Evolutionary conservation across 2,113 vertebrate genomes (phyloP), one percentile per base, ranked within the genome.

Genomic region (Silurus meridionalis): DNA sequence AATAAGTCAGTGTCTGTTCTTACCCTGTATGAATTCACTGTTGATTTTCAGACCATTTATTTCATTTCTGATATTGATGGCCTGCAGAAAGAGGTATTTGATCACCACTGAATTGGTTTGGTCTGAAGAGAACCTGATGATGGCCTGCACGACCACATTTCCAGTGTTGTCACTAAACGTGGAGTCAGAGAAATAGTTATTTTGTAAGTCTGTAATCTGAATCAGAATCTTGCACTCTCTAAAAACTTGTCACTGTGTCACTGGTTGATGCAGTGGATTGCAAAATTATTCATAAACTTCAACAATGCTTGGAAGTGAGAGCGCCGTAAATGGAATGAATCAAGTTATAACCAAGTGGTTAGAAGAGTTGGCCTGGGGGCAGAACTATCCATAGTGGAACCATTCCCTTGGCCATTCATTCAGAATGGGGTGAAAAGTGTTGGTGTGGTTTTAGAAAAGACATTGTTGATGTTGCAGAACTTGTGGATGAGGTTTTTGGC

Each of bases 81-180:
- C 15, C 0, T 0, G 0, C 0, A 5, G 0, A 63, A 92, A 90
- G 0, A 21, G 17, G 1, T 0, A 0, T 8, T 13, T 19, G 60
- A 91, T 19, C 2, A 92, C 9, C 0, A 0, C 0, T 1, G 2
- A 0, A 79, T 89, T 87, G 53, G 0, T 0, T 0, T 7, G 78
- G 83, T 7, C 83, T 58, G 53, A 57, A 14, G 6, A 5, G 72
- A 93, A 93, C 57, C 86, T 8, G 5, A 93, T 0, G 52, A 14
- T 88, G 60, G 83, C 0, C 48, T 85, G 84, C 50, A 90, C 91
- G 0, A 91, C 88, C n/a, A 93, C 89, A 50, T 91, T 88, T 86
- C 89, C 90, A 10, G 75, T 28, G 0, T 91, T 93, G 88, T 60
- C 61, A 87, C 89, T 14, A 71, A 67, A 84, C 61, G 3, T 37